A percentile compares a stretch with the other conserved stretches of the same genome.
phyloP scores from a whole-genome alignment of 2,113 vertebrate genomes.

The Guaruba guarouba region DNA sequence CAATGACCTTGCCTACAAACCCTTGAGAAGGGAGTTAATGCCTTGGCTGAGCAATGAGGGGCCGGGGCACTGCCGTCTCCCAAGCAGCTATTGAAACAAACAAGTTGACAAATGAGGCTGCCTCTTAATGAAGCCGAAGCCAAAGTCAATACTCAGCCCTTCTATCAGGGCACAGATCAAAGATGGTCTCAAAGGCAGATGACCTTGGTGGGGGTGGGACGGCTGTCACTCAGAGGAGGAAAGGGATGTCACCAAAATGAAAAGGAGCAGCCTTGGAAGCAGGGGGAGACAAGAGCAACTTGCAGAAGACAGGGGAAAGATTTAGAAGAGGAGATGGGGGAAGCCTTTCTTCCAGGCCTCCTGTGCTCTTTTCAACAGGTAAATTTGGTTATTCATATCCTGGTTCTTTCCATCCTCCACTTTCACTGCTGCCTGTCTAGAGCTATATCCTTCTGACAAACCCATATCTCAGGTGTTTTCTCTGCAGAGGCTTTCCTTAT shows the following conservation, averaged over 20 bases:
- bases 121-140: conserved; percentile 40
- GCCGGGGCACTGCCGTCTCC: not conserved
- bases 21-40: not conserved
- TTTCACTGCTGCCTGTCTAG: not conserved
- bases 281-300: not conserved
- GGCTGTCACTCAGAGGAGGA: conserved; percentile 20
- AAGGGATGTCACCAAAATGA: not conserved
- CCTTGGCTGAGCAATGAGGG: not conserved
- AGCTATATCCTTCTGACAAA: not conserved
- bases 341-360: not conserved
- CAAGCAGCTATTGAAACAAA: conserved; percentile 29
- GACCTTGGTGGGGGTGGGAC: conserved; percentile 43
- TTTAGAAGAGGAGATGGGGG: not conserved
- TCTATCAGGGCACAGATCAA: conserved; percentile 60
- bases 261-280: not conserved
- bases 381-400: not conserved
- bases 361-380: not conserved
- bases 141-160: conserved; percentile 58
- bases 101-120: conserved; percentile 66
- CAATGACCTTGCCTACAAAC: conserved; percentile 24
- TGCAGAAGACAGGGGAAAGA: not conserved
- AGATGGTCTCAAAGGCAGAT: conserved; percentile 33
- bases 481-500: not conserved
- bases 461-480: not conserved
- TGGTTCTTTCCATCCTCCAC: not conserved